These are phyloP conservation scores for Acrocephalus arundinaceus DNA, from an alignment of 2,113 vertebrate genomes.

Conservation along the genomic window DNA sequence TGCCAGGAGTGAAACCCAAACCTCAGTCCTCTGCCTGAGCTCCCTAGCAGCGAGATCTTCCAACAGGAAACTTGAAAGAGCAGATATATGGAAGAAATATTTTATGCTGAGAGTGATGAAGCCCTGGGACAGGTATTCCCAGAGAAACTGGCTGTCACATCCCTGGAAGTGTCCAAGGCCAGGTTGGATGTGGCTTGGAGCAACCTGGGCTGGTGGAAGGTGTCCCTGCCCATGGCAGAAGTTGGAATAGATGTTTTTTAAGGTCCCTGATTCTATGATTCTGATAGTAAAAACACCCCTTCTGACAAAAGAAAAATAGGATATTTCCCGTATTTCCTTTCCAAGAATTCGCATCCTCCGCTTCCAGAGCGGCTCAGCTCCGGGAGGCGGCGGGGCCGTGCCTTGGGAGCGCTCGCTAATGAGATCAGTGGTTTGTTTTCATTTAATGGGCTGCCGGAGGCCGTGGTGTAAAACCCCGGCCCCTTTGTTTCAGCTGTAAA, in stretches of 20 bases:
- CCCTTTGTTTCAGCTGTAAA: constrained; percentile 39
- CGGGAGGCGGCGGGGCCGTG: not conserved
- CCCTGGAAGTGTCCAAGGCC: not conserved
- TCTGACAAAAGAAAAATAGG: not conserved
- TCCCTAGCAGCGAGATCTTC: not conserved
- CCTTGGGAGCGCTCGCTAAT: not conserved
- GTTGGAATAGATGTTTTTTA: too few relatives aligned
- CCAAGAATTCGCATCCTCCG: accelerated
- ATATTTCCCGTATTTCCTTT: not conserved
- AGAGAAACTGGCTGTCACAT: not conserved
- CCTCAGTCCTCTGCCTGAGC: not conserved
- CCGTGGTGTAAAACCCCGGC: not conserved
- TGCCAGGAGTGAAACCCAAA: not conserved
- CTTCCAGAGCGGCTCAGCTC: not conserved
- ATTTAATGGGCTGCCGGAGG: not conserved
- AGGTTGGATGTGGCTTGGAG: not conserved
- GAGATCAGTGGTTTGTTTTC: not conserved
- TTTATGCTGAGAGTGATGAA: accelerated
- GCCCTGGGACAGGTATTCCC: accelerated
- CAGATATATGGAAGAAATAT: not conserved
- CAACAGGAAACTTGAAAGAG: not conserved
- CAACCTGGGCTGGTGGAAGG: accelerated
- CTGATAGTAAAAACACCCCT: not conserved
- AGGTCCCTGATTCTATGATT: too few relatives aligned
- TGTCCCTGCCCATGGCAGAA: not conserved